These are phyloP conservation scores for Atta cephalotes DNA, from an alignment of 1,140 invertebrate species.

Conservation along the genomic window DNA sequence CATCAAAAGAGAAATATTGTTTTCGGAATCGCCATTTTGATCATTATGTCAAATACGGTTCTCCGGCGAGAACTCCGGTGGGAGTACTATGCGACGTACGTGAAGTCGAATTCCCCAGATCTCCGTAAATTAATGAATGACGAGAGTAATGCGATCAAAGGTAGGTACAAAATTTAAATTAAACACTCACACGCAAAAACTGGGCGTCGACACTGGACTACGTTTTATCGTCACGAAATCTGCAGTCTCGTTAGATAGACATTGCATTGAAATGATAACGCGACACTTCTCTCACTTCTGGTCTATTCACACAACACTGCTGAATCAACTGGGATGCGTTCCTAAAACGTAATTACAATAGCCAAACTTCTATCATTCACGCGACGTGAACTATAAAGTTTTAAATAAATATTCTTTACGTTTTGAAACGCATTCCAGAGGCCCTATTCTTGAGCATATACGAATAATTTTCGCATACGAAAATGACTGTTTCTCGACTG, in stretches of 20 bases:
- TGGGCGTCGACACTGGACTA: slow-evolving; percentile 80
- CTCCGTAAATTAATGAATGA: neutral
- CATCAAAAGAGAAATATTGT: slow-evolving; percentile 73
- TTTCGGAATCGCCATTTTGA: slow-evolving; percentile 82
- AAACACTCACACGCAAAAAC: slow-evolving; percentile 80
- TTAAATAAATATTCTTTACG: no score
- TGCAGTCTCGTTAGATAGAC: slow-evolving; percentile 6
- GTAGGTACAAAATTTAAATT: slow-evolving; percentile 69
- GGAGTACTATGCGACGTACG: neutral
- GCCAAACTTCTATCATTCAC: no score
- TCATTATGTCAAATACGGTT: slow-evolving; percentile 69
- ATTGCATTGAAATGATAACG: neutral
- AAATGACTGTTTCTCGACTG: no score
- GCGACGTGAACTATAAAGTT: no score
- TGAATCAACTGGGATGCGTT: no score
- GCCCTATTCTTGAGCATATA: no score
- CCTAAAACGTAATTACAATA: no score
- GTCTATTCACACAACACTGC: no score
- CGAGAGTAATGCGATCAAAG: slow-evolving; percentile 4
- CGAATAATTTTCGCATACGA: no score
- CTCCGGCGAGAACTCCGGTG: neutral
- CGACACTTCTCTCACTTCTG: no score
- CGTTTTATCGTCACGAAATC: slow-evolving; percentile 70
- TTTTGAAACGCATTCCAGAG: no score
- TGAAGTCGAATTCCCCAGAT: neutral